phyloP scores from a whole-genome alignment of 1,140 invertebrate species.

The Caerostris extrusa region DNA sequence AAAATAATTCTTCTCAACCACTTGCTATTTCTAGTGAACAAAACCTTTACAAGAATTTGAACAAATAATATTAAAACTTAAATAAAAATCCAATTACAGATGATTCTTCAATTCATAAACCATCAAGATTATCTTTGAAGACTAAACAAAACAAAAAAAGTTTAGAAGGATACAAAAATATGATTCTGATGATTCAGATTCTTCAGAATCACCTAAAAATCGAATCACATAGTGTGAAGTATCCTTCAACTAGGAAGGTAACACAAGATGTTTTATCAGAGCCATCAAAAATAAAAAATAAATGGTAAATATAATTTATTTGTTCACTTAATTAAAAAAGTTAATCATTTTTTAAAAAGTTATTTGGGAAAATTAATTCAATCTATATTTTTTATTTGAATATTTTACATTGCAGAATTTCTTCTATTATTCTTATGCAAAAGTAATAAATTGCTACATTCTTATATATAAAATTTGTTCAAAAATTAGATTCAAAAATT shows the following conservation, averaged over 20 bases:
- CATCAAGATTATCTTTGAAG: conserved; percentile 42
- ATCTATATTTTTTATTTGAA: no score
- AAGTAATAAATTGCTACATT: no score
- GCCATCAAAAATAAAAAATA: background rate
- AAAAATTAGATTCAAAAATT: no score
- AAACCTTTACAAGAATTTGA: background rate
- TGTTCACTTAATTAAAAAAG: no score
- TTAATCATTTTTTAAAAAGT: no score
- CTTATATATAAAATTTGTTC: no score
- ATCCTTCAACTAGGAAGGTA: background rate
- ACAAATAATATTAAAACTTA: background rate
- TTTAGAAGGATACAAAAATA: conserved; percentile 57
- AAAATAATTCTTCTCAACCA: background rate
- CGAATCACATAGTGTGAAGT: background rate
- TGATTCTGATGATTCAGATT: conserved; percentile 56
- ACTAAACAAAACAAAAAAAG: conserved; percentile 10
- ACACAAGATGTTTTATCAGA: background rate
- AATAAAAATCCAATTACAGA: background rate
- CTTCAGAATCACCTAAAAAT: conserved; percentile 5
- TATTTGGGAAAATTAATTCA: no score
- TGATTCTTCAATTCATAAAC: background rate
- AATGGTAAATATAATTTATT: background rate
- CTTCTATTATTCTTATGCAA: no score
- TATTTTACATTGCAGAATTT: no score
- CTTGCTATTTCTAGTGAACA: background rate